Evolutionary conservation across 2,113 vertebrate species (phyloP).

Genomic region (Echinops telfairi): DNA sequence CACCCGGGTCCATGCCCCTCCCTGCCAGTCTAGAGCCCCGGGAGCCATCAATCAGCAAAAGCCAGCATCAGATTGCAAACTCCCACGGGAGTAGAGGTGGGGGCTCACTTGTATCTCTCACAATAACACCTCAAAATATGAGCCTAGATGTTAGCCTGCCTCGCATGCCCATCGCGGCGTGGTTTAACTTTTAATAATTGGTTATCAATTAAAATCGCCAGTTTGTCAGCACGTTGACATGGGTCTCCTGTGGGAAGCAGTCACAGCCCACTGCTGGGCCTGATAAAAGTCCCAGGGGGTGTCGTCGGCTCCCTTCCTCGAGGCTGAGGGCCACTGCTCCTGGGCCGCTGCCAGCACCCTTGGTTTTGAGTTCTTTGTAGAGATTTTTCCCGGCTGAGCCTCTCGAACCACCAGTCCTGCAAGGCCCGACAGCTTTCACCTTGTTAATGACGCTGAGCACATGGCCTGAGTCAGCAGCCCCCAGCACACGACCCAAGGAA

Average conservation of each 20-base stretch:
- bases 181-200: constrained; percentile 56
- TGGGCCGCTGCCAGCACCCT: constrained; percentile 70
- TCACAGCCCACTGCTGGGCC: not conserved
- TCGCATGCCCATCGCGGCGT: not conserved
- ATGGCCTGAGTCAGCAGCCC: constrained; percentile 87
- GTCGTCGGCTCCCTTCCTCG: constrained; percentile 79
- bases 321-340: constrained; percentile 72
- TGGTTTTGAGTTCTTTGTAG: constrained; percentile 65
- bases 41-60: not conserved
- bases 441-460: constrained; percentile 83
- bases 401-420: constrained; percentile 77
- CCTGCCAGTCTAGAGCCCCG: not conserved
- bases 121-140: not conserved
- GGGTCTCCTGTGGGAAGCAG: constrained; percentile 60
- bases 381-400: constrained; percentile 74
- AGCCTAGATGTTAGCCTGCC: not conserved
- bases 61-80: not conserved
- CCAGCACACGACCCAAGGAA: constrained; percentile 80
- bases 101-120: not conserved
- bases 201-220: constrained; percentile 64
- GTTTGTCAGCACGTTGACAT: constrained; percentile 64
- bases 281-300: constrained; percentile 1
- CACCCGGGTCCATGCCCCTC: not conserved
- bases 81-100: not conserved
- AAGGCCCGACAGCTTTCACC: constrained; percentile 77